These are phyloP conservation scores for Drosophila macrospina DNA, from an alignment of 2,888 invertebrate species.

Conservation along the genomic window DNA sequence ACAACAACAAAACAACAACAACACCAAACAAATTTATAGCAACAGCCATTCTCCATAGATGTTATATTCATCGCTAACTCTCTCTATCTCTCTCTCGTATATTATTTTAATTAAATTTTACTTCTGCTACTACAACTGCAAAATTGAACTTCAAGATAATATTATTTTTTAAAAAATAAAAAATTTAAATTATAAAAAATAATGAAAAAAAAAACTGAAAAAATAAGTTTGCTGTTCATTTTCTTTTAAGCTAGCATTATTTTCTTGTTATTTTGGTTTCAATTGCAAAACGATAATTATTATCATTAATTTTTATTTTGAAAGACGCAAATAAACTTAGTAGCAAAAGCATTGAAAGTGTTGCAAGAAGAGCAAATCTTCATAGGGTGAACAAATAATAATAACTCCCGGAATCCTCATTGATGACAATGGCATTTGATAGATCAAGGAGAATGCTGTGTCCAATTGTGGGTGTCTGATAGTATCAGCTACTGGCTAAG, in stretches of 20 bases:
- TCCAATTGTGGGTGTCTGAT: background rate
- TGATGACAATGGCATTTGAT: background rate
- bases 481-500: background rate
- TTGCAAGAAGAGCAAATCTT: constrained; percentile 12
- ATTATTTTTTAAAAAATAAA: constrained; percentile 82
- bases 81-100: constrained; percentile 84
- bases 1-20: constrained; percentile 65
- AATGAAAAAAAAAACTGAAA: constrained; percentile 72
- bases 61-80: constrained; percentile 84
- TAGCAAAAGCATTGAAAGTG: constrained; percentile 48
- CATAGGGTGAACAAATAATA: background rate
- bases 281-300: constrained; percentile 27
- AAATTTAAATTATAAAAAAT: constrained; percentile 83
- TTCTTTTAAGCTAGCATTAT: constrained; percentile 39
- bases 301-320: constrained; percentile 35
- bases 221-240: constrained; percentile 71
- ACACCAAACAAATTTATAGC: constrained; percentile 81
- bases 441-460: background rate
- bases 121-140: constrained; percentile 84
- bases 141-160: constrained; percentile 83
- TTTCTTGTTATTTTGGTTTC: constrained; percentile 21
- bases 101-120: constrained; percentile 85
- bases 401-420: background rate
- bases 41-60: constrained; percentile 85
- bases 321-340: constrained; percentile 69